Percentiles rank a stretch among this genome's conserved stretches.
phyloP scores from a whole-genome alignment of 2,888 invertebrate genomes.

The Drosophila rubida region DNA sequence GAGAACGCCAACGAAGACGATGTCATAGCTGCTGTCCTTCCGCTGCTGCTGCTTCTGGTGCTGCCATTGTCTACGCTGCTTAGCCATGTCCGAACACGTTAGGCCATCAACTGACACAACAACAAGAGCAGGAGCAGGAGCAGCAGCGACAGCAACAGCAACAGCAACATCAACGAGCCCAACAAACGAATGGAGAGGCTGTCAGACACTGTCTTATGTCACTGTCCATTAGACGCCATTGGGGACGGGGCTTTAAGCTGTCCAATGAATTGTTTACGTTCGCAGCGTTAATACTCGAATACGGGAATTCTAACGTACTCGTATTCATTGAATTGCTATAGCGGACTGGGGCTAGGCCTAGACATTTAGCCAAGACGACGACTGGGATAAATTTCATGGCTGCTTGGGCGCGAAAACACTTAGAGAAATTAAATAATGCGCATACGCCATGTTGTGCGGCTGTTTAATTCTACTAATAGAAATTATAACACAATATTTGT shows the following conservation, averaged over 20 bases:
- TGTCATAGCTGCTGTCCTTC: conserved; percentile 15
- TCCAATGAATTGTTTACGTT: conserved; percentile 54
- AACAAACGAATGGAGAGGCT: conserved; percentile 40
- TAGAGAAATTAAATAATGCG: conserved; percentile 75
- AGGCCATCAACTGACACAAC: conserved; percentile 59
- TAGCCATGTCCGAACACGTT: conserved; percentile 74
- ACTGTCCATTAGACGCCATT: conserved; percentile 70
- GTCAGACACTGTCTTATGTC: conserved; percentile 74
- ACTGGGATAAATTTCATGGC: conserved; percentile 56
- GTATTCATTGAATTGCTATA: conserved; percentile 42
- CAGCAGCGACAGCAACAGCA: no score
- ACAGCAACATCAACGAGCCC: conserved; percentile 20
- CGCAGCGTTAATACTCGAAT: conserved; percentile 25
- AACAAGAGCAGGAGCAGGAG: no score
- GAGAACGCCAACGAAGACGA: background rate
- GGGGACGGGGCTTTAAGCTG: conserved; percentile 50
- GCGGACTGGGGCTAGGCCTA: conserved; percentile 16
- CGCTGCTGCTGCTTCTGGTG: background rate
- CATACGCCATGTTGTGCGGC: conserved; percentile 63
- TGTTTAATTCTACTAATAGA: conserved; percentile 76
- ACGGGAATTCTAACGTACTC: conserved; percentile 30
- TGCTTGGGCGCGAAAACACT: conserved; percentile 62
- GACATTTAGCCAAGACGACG: conserved; percentile 5
- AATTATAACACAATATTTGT: conserved; percentile 79
- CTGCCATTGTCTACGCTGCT: conserved; percentile 29